Conservation (phyloP, 2,113 vertebrate species). For the Chaetorhynchus papuensis region DNA sequence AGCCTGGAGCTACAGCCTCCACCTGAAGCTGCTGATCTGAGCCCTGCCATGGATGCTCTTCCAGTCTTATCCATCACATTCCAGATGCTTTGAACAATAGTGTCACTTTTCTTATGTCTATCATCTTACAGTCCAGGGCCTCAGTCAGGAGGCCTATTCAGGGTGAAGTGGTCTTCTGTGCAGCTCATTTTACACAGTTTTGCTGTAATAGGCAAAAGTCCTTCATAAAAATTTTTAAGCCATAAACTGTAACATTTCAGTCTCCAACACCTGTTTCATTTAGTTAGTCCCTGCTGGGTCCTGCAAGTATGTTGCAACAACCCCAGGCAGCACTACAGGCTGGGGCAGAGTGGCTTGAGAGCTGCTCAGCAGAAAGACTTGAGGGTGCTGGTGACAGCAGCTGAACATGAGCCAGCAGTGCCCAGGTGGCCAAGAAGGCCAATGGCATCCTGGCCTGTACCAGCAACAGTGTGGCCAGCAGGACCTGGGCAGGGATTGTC, state of each 20-base stretch:
- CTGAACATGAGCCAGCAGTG: neutral
- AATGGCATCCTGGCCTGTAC: neutral
- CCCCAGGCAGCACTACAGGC: neutral
- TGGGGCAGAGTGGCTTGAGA: neutral
- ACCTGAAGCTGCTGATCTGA: neutral
- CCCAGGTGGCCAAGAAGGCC: neutral
- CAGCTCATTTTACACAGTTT: neutral
- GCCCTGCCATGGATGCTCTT: neutral
- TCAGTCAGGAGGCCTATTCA: neutral
- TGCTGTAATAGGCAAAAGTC: neutral
- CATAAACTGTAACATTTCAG: neutral
- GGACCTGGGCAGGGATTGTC: neutral
- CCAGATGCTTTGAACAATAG: neutral
- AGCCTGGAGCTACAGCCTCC: neutral
- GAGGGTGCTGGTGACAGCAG: neutral
- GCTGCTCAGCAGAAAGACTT: neutral
- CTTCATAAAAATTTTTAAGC: neutral
- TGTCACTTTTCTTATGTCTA: neutral
- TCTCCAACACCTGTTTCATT: neutral
- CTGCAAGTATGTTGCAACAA: neutral
- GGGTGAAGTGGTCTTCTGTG: neutral
- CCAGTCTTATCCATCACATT: neutral
- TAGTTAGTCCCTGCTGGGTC: neutral
- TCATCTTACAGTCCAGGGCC: neutral
- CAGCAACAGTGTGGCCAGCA: neutral